Evolutionary conservation across 2,888 invertebrate species (phyloP).

Genomic region (Scrobipalpa costella): DNA sequence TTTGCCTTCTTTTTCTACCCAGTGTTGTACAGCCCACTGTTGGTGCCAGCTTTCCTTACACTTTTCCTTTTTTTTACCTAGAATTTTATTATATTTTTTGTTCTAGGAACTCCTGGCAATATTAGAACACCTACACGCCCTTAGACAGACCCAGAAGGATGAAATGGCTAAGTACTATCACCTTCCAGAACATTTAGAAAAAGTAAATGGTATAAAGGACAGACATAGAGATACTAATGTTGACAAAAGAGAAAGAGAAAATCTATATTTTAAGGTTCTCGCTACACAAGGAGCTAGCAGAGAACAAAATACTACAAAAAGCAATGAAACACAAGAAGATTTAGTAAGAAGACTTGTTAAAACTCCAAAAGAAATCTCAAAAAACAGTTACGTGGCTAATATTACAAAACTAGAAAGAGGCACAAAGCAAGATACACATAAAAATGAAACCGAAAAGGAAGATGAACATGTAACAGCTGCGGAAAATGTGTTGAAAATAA

Average conservation of each 20-base stretch:
- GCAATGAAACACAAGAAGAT: background rate
- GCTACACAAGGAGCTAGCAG: background rate
- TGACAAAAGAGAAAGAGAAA: constrained; percentile 72
- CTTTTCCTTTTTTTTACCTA: background rate
- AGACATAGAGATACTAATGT: constrained; percentile 74
- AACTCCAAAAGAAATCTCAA: background rate
- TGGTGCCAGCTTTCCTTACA: background rate
- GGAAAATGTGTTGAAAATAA: background rate
- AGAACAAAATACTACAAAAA: background rate
- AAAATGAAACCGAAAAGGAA: background rate
- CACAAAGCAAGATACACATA: background rate
- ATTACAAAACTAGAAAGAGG: background rate
- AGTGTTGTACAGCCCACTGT: too few relatives aligned
- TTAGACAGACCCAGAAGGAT: constrained; percentile 63
- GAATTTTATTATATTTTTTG: background rate
- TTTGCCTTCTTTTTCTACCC: too few relatives aligned
- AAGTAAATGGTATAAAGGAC: constrained; percentile 59
- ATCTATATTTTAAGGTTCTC: constrained; percentile 75
- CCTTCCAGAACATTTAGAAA: constrained; percentile 62
- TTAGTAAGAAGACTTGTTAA: background rate
- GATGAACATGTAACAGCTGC: background rate
- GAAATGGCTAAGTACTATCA: constrained; percentile 59
- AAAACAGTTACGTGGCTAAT: background rate
- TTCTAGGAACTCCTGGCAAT: constrained; percentile 67
- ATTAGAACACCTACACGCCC: constrained; percentile 63